phyloP scores from a whole-genome alignment of 2,113 vertebrate species.

The Rhynchopsitta pachyrhyncha region DNA sequence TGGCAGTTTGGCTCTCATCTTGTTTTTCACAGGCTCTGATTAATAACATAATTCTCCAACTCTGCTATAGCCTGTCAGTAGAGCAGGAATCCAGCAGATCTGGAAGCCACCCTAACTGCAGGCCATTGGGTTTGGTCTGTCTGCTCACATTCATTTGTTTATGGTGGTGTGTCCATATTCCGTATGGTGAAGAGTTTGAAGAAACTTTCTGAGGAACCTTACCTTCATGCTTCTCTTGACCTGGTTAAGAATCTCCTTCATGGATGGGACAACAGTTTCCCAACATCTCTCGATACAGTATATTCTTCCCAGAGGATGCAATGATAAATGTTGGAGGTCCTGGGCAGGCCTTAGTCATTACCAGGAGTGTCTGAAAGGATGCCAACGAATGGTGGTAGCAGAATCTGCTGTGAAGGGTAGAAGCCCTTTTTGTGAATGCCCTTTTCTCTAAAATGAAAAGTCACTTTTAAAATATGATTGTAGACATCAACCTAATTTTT shows the following conservation, averaged over 20 bases:
- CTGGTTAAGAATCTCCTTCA: not conserved
- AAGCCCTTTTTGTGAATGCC: not conserved
- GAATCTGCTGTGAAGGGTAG: not conserved
- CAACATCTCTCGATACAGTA: not conserved
- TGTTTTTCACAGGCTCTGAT: constrained; percentile 13
- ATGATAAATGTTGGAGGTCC: not conserved
- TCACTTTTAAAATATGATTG: accelerated
- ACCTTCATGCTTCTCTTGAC: not conserved
- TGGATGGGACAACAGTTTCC: not conserved
- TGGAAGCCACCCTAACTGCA: not conserved
- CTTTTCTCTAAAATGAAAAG: not conserved
- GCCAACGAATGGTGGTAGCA: not conserved
- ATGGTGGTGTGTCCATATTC: not conserved
- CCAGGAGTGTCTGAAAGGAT: not conserved
- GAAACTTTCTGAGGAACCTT: not conserved
- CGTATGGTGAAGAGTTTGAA: not conserved
- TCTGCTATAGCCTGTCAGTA: not conserved
- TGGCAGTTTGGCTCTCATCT: not conserved
- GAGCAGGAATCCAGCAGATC: not conserved
- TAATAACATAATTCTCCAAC: not conserved
- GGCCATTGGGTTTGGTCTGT: not conserved
- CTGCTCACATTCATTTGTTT: not conserved
- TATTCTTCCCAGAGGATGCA: not conserved
- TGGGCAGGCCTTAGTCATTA: not conserved
- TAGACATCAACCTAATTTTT: not conserved